Base-by-base conservation (phyloP, 2,888 invertebrate species). In the Cotesia congregata region DNA sequence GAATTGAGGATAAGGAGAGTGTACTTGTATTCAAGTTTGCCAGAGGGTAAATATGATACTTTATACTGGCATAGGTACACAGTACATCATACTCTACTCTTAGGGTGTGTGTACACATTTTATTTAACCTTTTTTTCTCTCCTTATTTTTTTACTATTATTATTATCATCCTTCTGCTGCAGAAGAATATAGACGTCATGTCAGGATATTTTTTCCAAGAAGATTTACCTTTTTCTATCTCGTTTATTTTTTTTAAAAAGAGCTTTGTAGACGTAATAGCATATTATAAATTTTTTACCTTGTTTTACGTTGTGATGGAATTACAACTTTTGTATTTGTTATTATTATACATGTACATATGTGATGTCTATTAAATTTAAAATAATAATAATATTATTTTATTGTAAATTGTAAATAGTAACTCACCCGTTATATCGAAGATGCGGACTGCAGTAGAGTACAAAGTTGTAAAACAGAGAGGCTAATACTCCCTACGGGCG, bases 401-500 rank as follows among this genome's bases (percentile, higher is more conserved):
- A 50, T 50, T 50, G 50, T 70, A 9, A 67, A 60, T 73, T 60
- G 20, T 65, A 9, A 67, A 60, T 73, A 30, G 20, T 65, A 30
- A 17, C n/a, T 64, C 80, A 78, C 74, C 76, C 76, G 78, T 75
- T 80, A 50, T 50, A 50, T 50, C 12, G 12, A 50, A 50, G 50
- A 50, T 50, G 50, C 12, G 4, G 3, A 50, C 50, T 50, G 50
- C 50, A 50, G 50, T 50, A 50, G 50, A 76, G 41, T 82, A 65
- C 38, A n/a, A 3, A 67, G 78, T 68, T 72, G 72, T 70, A 76
- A 83, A 83, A 86, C 85, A 83, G 81, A 81, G 80, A 85, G 88
- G 88, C 88, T 88, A 87, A 87, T 87, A 87, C 87, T 85, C 88
- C 80, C 87, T 72, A 79, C 75, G 79, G 82, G 82, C 82, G 81